Evolutionary conservation across 2,888 invertebrate species (phyloP), one percentile per base, ranked within the genome.

Genomic region (Nysson spinosus): DNA sequence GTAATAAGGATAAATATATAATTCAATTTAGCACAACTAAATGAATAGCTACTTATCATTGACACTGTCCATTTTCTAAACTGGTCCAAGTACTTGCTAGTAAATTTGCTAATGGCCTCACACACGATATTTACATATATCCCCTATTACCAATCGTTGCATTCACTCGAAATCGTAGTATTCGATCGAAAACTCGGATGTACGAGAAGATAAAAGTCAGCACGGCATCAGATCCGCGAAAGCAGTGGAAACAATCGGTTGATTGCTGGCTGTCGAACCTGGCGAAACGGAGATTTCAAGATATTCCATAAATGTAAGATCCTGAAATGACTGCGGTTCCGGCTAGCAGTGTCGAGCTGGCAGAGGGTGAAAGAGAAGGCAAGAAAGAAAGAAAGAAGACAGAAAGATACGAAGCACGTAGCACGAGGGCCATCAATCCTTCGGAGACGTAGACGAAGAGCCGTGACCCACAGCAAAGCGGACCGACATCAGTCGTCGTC

Each of bases 221-320:
- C 28, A 24, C 30, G 56, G 56, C 55, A 61, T 58, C 47, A 49
- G 42, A 68, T 55, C n/a, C 51, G 65, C 17, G 43, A 26, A n/a
- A 34, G 26, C 61, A 26, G 43, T 67, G 65, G 71, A 61, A 76
- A 81, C 79, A 80, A 81, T 80, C 80, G 75, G 65, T 70, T 74
- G 82, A 80, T 77, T 77, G 75, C 75, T 62, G 75, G 52, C 69
- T 69, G 70, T 72, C 60, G 70, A 35, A 44, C 35, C 46, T 44
- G 51, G 66, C 60, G 68, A 69, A 70, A 66, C 72, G 60, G 69
- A 82, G 83, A 85, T 84, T 81, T 80, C 78, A 76, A 84, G 84
- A 85, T 85, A 84, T 85, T 84, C 85, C 84, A 85, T 84, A 83
- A 85, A 84, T 82, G 85, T 81, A 82, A 76, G 77, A 83, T 74